These are phyloP conservation scores for Cygnus atratus DNA, from an alignment of 2,113 vertebrate species.

Conservation along the genomic window DNA sequence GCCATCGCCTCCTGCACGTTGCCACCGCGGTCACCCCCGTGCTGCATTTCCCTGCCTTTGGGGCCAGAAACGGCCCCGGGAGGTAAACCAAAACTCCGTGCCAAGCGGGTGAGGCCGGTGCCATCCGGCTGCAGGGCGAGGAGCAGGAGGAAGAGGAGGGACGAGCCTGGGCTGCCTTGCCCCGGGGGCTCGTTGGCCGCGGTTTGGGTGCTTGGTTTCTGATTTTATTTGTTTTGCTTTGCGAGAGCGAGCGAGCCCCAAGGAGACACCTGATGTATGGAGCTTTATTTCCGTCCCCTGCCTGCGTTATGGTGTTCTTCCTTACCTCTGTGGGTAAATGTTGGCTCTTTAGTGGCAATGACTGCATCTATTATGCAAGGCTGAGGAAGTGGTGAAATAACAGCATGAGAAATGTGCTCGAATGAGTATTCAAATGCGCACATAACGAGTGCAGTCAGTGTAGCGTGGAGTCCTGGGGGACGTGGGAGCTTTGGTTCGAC, in stretches of 20 bases:
- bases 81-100: background rate
- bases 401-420: constrained; percentile 67
- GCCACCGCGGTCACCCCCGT: background rate
- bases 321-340: constrained; percentile 61
- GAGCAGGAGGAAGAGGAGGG: background rate
- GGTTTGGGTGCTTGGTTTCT: background rate
- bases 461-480: constrained; percentile 68
- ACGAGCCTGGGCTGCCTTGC: background rate
- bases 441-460: constrained; percentile 69
- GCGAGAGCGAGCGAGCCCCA: background rate
- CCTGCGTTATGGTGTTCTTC: constrained; percentile 5
- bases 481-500: constrained; percentile 43
- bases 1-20: rapidly evolving
- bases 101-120: background rate
- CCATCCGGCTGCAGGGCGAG: background rate
- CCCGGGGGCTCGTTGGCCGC: rapidly evolving
- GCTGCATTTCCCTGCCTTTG: background rate
- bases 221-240: background rate
- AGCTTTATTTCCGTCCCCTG: constrained; percentile 40
- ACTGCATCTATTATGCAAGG: constrained; percentile 67
- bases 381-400: constrained; percentile 65
- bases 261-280: background rate
- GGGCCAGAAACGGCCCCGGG: rapidly evolving
- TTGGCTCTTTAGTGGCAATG: constrained; percentile 60
- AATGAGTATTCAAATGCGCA: constrained; percentile 72